A percentile compares a stretch with the other conserved stretches of the same genome.
Conservation (phyloP, 2,797 vertebrate species). For the Babyrousa celebensis region DNA sequence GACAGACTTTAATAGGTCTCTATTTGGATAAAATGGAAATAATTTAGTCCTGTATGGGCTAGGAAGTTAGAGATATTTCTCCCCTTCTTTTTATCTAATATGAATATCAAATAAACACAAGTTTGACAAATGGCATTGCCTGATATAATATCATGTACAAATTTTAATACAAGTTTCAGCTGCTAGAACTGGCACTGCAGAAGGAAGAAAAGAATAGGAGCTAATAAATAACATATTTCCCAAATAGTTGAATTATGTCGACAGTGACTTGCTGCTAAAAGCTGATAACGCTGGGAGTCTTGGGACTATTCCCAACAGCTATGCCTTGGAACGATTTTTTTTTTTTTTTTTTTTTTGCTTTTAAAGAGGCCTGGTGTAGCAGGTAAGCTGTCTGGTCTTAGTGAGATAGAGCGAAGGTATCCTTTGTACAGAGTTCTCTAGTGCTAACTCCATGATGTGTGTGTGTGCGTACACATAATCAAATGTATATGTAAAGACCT, state of each 20-base stretch:
- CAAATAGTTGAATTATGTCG: neutral
- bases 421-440: neutral
- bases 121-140: neutral
- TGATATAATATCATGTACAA: neutral
- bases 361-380: neutral
- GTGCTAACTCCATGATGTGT: neutral
- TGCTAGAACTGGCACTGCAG: neutral
- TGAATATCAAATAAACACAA: neutral
- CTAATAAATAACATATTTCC: neutral
- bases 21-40: neutral
- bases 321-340: neutral
- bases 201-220: neutral
- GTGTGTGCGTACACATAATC: rapidly evolving
- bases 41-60: too few relatives aligned
- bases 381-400: neutral
- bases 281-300: neutral
- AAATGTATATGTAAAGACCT: neutral
- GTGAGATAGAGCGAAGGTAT: neutral
- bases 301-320: neutral
- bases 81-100: neutral
- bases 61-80: neutral
- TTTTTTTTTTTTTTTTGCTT: neutral
- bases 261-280: neutral
- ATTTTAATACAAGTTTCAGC: neutral
- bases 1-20: neutral